phyloP scores from a whole-genome alignment of 1,140 invertebrate species.

The Drosophila ironensis region DNA sequence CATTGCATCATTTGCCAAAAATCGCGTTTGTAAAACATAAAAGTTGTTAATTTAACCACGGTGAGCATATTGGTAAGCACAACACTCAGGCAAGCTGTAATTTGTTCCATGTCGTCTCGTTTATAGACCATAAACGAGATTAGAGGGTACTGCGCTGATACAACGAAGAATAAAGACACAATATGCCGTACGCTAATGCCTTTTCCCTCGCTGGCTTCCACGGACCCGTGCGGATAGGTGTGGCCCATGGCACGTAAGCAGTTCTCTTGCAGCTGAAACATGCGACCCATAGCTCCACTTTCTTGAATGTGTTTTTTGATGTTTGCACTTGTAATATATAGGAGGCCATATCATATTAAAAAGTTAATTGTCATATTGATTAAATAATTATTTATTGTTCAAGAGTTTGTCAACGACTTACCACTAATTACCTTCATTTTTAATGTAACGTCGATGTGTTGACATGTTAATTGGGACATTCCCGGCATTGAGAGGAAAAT shows the following conservation, averaged over 20 bases:
- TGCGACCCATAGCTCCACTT: constrained; percentile 24
- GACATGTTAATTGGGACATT: constrained; percentile 48
- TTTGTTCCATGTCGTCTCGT: constrained; percentile 56
- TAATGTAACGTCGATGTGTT: constrained; percentile 31
- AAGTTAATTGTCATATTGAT: constrained; percentile 54
- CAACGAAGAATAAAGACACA: constrained; percentile 50
- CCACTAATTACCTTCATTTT: constrained; percentile 56
- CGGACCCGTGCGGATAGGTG: no score
- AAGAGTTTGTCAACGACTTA: constrained; percentile 2
- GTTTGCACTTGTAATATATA: constrained; percentile 1
- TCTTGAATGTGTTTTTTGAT: constrained; percentile 2
- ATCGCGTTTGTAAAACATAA: constrained; percentile 50
- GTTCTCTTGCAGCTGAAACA: constrained; percentile 55
- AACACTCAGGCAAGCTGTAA: constrained; percentile 67
- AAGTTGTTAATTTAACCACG: constrained; percentile 66
- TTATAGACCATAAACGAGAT: constrained; percentile 58
- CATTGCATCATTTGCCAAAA: constrained; percentile 59
- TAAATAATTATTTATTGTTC: constrained; percentile 53
- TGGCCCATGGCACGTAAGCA: constrained; percentile 58
- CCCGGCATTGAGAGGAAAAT: constrained; percentile 30
- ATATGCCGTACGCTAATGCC: constrained; percentile 36
- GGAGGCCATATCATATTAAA: constrained; percentile 4
- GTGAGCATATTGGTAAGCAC: constrained; percentile 69
- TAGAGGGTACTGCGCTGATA: constrained; percentile 67
- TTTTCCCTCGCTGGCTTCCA: background rate